A percentile compares a stretch with the other conserved stretches of the same genome.
Conservation (phyloP, 2,888 invertebrate genomes). For the Arctia plantaginis region DNA sequence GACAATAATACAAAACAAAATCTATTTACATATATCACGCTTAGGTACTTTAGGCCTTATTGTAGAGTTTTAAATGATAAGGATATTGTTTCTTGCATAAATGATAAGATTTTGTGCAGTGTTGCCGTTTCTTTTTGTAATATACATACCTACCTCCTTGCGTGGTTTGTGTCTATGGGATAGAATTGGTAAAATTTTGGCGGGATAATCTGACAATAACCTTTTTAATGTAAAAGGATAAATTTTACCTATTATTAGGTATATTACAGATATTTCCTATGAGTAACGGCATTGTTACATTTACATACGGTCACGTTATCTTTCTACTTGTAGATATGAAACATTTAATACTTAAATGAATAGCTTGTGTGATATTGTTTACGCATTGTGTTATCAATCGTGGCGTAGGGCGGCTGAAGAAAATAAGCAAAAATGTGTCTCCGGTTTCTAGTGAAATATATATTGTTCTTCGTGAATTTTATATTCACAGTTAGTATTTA, state of each 20-base stretch:
- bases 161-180: background rate
- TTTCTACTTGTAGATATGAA: slow-evolving; percentile 10
- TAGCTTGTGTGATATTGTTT: background rate
- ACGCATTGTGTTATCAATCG: background rate
- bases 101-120: background rate
- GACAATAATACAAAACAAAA: background rate
- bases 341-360: slow-evolving; percentile 13
- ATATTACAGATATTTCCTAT: background rate
- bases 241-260: background rate
- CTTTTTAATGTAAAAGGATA: background rate
- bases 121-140: background rate
- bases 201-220: background rate
- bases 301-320: slow-evolving; percentile 7
- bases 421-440: slow-evolving; percentile 20
- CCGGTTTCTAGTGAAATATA: slow-evolving; percentile 21
- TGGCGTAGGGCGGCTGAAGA: background rate
- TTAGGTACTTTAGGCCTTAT: background rate
- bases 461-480: slow-evolving; percentile 27
- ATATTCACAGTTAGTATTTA: slow-evolving; percentile 28
- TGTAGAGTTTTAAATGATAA: background rate
- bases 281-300: background rate
- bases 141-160: background rate
- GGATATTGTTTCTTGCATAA: background rate
- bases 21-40: background rate
- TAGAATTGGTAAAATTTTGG: background rate